Evolutionary conservation across 2,888 invertebrate genomes (phyloP).

Genomic region (Rugalucina vietnamica): DNA sequence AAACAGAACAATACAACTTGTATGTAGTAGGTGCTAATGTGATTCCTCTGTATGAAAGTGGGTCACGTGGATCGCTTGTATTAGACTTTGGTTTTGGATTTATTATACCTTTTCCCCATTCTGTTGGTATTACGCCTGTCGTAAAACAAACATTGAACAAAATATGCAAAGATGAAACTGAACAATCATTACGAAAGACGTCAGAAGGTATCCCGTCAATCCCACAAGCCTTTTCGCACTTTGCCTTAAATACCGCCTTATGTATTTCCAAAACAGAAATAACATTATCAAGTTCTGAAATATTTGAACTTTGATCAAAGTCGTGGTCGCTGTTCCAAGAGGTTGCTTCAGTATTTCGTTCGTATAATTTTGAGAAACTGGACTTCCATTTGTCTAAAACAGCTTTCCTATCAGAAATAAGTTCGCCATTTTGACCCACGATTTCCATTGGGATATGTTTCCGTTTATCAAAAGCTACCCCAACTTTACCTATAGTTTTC

Average conservation of each 20-base stretch:
- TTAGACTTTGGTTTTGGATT: conserved; percentile 32
- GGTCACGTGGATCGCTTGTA: conserved; percentile 19
- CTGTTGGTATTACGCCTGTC: conserved; percentile 20
- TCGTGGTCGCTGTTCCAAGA: background rate
- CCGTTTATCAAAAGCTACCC: background rate
- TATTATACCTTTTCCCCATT: conserved; percentile 34
- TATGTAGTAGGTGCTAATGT: conserved; percentile 19
- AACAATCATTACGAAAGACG: conserved; percentile 17
- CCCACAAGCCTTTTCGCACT: conserved; percentile 30
- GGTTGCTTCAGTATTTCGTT: background rate
- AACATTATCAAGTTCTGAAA: background rate
- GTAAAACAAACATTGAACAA: conserved; percentile 29
- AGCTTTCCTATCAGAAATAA: background rate
- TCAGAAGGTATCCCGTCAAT: conserved; percentile 26
- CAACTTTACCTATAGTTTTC: conserved; percentile 11
- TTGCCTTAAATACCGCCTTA: conserved; percentile 21
- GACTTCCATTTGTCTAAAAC: background rate
- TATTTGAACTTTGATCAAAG: background rate
- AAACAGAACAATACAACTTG: conserved; percentile 32
- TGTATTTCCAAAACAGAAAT: background rate
- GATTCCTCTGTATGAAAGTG: conserved; percentile 34
- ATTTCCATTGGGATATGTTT: background rate
- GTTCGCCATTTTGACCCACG: background rate
- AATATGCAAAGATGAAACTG: conserved; percentile 12
- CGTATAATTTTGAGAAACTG: background rate